Conservation (phyloP, 2,113 vertebrate species). For the Pantherophis guttatus region DNA sequence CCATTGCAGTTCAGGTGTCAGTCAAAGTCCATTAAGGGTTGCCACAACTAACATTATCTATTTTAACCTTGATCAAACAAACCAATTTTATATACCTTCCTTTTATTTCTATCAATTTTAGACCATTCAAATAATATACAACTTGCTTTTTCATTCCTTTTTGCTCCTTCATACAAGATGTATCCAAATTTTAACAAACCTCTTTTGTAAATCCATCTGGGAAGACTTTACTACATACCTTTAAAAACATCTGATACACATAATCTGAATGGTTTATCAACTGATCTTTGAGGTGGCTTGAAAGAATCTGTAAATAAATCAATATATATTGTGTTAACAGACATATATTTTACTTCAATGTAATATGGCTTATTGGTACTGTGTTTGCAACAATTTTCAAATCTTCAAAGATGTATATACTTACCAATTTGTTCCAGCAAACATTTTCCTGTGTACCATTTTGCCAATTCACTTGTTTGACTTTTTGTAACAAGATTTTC, state of each 20-base stretch:
- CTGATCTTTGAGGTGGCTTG: slow-evolving; percentile 86
- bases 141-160: background rate
- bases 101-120: background rate
- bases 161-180: background rate
- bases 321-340: background rate
- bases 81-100: background rate
- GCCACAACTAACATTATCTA: background rate
- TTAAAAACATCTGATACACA: slow-evolving; percentile 97
- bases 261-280: slow-evolving; percentile 93
- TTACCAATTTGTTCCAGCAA: slow-evolving; percentile 94
- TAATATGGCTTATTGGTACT: background rate
- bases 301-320: slow-evolving; percentile 81
- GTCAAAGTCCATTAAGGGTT: background rate
- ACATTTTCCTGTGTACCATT: slow-evolving; percentile 91
- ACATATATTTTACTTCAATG: background rate
- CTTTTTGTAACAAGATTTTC: slow-evolving; percentile 87
- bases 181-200: background rate
- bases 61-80: background rate
- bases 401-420: slow-evolving; percentile 21
- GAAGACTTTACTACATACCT: slow-evolving; percentile 73
- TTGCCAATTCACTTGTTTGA: slow-evolving; percentile 78
- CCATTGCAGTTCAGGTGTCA: background rate
- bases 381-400: background rate
- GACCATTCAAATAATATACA: background rate
- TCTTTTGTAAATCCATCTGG: background rate